Evolutionary conservation across 2,888 invertebrate species (phyloP), one percentile per base, ranked within the genome.

Genomic region (Halocaridina rubra): DNA sequence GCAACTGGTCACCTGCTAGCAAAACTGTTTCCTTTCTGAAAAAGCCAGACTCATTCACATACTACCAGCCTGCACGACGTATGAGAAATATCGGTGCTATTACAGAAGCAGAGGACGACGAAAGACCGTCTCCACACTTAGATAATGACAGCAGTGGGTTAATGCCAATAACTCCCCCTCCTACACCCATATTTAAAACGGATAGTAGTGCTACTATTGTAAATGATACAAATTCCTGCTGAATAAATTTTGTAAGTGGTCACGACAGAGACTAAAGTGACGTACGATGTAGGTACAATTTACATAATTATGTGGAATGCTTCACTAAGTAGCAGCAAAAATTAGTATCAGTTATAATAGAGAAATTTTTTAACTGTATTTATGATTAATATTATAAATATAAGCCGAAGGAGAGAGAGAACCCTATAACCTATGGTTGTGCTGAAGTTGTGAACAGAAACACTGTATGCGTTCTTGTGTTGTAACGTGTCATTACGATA

Each of bases 161-260:
- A 33, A 59, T 82, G 76, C 77, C 77, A 59, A 82, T 82, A 19
- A 82, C 82, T 13, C 82, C 82, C 22, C 82, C 82, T 33, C 77
- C 82, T 29, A 82, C 82, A 32, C 82, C 82, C 19, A 39, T 82
- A n/a, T 22, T 39, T 22, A 67, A 81, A 24, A 46, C 57, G 33
- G 77, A 80, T 46, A 33, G 67, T 67, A 61, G 24, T 78, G 33
- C 39, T 19, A 64, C 24, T 78, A 64, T 64, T 27, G 69, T 78
- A 64, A 39, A 27, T 39, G 64, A 78, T 67, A 5, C 61, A 24
- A 78, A 78, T 78, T 8, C 33, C 24, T 74, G 72, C 27, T 39
- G 22, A 46, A 46, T 33, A 46, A 39, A 22, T 33, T 10, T 24
- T 7, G 29, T 5, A 27, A 10, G 67, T 59, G 22, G n/a, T 59